These are phyloP conservation scores for Leptarthrus brevirostris DNA, from an alignment of 2,888 invertebrate genomes.

Conservation along the genomic window DNA sequence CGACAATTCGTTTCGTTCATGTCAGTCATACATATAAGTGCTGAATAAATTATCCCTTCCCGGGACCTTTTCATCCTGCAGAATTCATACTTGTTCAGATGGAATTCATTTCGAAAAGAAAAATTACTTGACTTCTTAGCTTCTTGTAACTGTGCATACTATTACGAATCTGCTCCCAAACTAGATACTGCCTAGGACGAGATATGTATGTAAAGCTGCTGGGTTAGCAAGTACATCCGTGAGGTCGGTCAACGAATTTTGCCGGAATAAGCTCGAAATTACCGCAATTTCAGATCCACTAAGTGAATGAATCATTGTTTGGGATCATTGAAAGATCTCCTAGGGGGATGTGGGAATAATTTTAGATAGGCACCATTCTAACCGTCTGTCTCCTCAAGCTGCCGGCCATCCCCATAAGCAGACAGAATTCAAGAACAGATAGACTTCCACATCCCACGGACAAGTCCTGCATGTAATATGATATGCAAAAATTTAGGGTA, in stretches of 20 bases:
- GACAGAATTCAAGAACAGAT: background rate
- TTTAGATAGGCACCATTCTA: background rate
- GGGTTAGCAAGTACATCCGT: background rate
- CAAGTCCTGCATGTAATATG: slow-evolving; percentile 30
- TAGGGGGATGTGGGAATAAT: slow-evolving; percentile 13
- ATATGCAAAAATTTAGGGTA: slow-evolving; percentile 44
- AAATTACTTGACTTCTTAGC: slow-evolving; percentile 25
- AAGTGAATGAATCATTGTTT: slow-evolving; percentile 42
- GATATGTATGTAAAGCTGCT: background rate
- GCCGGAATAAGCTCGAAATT: background rate
- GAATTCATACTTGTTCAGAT: slow-evolving; percentile 28
- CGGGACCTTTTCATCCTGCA: slow-evolving; percentile 11
- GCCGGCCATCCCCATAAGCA: background rate
- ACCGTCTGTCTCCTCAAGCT: background rate
- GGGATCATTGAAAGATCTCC: slow-evolving; percentile 42
- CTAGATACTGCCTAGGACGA: background rate
- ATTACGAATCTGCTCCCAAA: background rate
- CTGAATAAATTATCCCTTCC: slow-evolving; percentile 40
- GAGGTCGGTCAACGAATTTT: background rate
- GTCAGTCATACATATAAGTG: slow-evolving; percentile 41
- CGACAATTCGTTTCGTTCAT: slow-evolving; percentile 37
- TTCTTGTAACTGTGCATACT: background rate
- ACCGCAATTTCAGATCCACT: slow-evolving; percentile 1
- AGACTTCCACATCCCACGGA: background rate
- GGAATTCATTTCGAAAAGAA: background rate